Percentiles rank a stretch among this genome's conserved stretches.
Evolutionary conservation across 2,113 vertebrate species (phyloP).

Genomic region (Brachyhypopomus occidentalis): DNA sequence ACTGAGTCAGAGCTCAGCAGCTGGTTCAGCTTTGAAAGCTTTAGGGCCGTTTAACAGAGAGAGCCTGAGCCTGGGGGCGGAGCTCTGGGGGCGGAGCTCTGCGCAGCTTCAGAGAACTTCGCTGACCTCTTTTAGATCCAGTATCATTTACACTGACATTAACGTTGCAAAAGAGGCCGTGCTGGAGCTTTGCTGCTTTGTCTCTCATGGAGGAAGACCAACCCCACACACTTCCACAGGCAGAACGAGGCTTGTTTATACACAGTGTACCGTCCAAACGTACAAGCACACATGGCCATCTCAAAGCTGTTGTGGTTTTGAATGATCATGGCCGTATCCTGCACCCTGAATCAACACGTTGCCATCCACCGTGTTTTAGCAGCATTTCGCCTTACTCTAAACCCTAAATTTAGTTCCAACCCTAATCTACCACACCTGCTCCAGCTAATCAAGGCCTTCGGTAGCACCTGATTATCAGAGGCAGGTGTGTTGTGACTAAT

Average conservation of each 20-base stretch:
- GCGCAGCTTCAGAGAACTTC: conserved; percentile 16
- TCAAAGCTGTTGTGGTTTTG: neutral
- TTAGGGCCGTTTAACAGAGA: neutral
- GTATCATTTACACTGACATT: conserved; percentile 30
- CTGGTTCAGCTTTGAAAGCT: conserved; percentile 23
- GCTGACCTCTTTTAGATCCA: conserved; percentile 30
- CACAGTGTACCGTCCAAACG: conserved; percentile 8
- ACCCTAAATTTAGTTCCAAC: neutral
- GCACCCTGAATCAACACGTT: neutral
- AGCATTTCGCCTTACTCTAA: neutral
- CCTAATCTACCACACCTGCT: no score
- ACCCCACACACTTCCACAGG: conserved; percentile 22
- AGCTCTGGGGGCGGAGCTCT: conserved; percentile 14
- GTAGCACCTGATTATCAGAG: no score
- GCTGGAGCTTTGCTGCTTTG: conserved; percentile 40
- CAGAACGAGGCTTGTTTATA: conserved; percentile 9
- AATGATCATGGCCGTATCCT: neutral
- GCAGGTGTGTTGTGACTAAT: no score
- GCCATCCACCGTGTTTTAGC: neutral
- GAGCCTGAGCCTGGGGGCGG: neutral
- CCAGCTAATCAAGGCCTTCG: no score
- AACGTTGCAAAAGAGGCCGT: conserved; percentile 34
- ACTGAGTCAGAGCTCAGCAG: neutral
- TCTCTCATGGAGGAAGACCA: neutral
- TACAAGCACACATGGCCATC: conserved; percentile 1